Base-by-base conservation (phyloP, 2,888 invertebrate genomes). In the Caenorhabditis sp. region DNA sequence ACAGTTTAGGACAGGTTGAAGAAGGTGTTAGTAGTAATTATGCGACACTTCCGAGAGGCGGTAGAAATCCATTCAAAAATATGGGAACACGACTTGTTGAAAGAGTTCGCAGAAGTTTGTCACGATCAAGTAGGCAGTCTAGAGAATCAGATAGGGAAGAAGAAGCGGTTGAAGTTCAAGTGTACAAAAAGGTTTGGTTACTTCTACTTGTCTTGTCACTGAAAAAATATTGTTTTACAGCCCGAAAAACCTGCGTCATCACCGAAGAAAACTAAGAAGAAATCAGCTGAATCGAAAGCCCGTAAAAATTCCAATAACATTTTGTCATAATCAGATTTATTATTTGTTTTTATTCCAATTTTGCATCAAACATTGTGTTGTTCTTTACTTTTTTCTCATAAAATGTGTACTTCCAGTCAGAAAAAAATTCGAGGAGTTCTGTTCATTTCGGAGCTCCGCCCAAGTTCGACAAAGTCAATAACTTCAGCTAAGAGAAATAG, bases 21-120 rank as follows among this genome's bases (percentile, higher is more conserved):
- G 79, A 79, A 64, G 77, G 73, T 19, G 70, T 73, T 17, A 66
- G 66, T 37, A 66, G 76, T n/a, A 70, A 69, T 43, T 81, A 81
- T 43, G 81, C 67, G 3, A 81, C 81, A 14, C 19, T 81, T n/a
- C 81, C 81, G 26, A 61, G 81, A 69, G 81, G 78, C 12, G 78
- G 80, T 19, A 69, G 80, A 21, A 81, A 81, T 53, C 81, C 81
- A 36, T 81, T 81, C 71, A 81, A 81, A 64, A 83, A 81, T 61
- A 85, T 85, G 86, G 86, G 86, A 43, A 76, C 84, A 8, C 77
- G 81, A 12, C 50, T 85, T 12, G 85, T 85, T 27, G 85, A 85
- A 37, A 67, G 84, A 53, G 85, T 85, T 23, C 78, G 85, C 14
- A 67, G 85, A 54, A 82, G 82, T 62, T 59, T 85, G 14, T 81